Evolutionary conservation across 2,888 invertebrate species (phyloP), one percentile per base, ranked within the genome.

Genomic region (Cheilosia pagana): DNA sequence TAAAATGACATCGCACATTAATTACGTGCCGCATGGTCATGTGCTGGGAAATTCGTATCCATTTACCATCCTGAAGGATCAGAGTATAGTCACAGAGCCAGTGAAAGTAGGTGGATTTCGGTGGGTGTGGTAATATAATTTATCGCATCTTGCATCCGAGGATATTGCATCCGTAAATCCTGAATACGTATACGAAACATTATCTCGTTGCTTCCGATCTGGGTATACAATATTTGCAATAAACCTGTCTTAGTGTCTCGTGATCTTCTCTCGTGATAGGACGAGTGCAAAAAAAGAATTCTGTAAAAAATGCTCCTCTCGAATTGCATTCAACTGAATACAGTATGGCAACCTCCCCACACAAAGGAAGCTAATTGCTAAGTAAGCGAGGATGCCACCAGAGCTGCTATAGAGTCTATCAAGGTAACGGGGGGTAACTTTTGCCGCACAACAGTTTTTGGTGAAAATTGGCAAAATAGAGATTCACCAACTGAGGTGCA

Each of bases 121-220:
- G 53, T 62, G 72, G 62, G 43, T 39, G 65, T 65, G 77, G 77
- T 70, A 21, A 57, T 21, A 78, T 63, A 63, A 78, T 78, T 63
- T 71, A 78, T 78, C 57, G 63, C 43, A 45, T 25, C 53, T 68
- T 70, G 48, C 57, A 78, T 71, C 45, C 70, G 50, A 63, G 50
- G 39, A 71, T 78, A 78, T 78, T 63, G 77, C 77, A 71, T 57
- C 71, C 62, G 77, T 78, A 78, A 78, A 78, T 78, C 63, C 62
- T 35, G n/a, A 35, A 28, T 45, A 16, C 43, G 23, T 35, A 19
- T 52, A 68, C 67, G 14, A 10, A 52, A 35, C 60, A 23, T 50
- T 76, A 67, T 67, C 67, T 52, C 41, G 10, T 43, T 43, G 25
- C 41, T 31, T 39, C 43, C 35, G 55, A n/a, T 48, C 57, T 45